A percentile compares a stretch with the other conserved stretches of the same genome.
Evolutionary conservation across 2,797 vertebrate species (phyloP).

Genomic region (Manis crassicaudata): DNA sequence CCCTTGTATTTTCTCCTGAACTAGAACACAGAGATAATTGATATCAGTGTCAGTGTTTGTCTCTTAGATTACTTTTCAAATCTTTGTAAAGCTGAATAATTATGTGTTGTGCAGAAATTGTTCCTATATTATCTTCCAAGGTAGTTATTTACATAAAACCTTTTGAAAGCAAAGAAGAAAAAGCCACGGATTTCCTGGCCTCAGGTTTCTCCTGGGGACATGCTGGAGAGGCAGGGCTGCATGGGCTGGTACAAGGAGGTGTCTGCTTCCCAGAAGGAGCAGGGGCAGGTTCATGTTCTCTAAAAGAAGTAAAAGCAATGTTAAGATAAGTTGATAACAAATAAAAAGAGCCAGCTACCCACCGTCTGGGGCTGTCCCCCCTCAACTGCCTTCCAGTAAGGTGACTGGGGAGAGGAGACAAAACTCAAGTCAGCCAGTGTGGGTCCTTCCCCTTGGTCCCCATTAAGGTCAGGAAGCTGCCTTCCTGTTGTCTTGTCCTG

Average conservation of each 20-base stretch:
- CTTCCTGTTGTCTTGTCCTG: neutral
- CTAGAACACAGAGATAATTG: neutral
- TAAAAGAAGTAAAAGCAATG: neutral
- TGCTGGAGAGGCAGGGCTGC: fast-evolving
- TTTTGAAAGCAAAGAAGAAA: slow-evolving; percentile 11
- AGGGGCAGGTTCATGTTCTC: neutral
- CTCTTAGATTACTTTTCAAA: slow-evolving; percentile 26
- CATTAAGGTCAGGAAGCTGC: neutral
- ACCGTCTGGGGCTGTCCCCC: neutral
- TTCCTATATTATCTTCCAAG: neutral
- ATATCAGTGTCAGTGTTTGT: neutral
- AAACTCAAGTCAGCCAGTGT: no score
- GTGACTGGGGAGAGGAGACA: no score
- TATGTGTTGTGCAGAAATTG: neutral
- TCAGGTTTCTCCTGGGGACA: neutral
- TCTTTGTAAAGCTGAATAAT: slow-evolving; percentile 24
- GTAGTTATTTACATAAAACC: neutral
- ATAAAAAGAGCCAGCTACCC: neutral
- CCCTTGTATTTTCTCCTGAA: neutral
- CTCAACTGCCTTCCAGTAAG: no score
- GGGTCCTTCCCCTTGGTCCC: no score
- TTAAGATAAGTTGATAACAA: neutral
- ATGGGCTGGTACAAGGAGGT: neutral
- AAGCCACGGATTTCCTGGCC: neutral
- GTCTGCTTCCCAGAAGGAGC: neutral